Evolutionary conservation across 2,888 invertebrate genomes (phyloP).

Genomic region (Thymelicus sylvestris): DNA sequence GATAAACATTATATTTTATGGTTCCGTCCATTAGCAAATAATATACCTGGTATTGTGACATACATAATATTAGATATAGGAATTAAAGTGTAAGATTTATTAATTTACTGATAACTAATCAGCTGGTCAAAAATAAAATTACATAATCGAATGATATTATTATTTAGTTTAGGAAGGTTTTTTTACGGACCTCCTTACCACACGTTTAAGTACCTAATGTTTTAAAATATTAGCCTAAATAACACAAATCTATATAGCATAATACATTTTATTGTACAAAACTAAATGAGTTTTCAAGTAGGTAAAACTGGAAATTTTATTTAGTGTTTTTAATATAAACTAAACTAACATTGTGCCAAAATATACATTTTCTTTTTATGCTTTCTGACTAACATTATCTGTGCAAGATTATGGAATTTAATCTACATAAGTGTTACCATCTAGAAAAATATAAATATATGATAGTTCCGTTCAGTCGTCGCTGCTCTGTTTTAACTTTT

Average conservation of each 20-base stretch:
- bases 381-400: slow-evolving; percentile 47
- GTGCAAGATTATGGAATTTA: slow-evolving; percentile 1
- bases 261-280: slow-evolving; percentile 22
- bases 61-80: slow-evolving; percentile 18
- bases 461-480: slow-evolving; percentile 13
- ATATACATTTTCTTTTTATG: slow-evolving; percentile 48
- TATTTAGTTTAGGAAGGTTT: slow-evolving; percentile 2
- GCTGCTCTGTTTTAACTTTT: slow-evolving; percentile 29
- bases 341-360: slow-evolving; percentile 69
- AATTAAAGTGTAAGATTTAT: slow-evolving; percentile 6
- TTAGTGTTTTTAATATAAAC: slow-evolving; percentile 40
- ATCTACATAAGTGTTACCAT: slow-evolving; percentile 29
- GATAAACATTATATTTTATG: neutral
- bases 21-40: slow-evolving; percentile 36
- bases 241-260: neutral
- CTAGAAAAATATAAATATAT: slow-evolving; percentile 27
- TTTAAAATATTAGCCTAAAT: slow-evolving; percentile 17
- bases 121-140: slow-evolving; percentile 30
- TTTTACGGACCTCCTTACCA: slow-evolving; percentile 8
- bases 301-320: neutral
- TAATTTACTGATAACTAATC: slow-evolving; percentile 27
- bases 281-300: neutral
- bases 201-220: slow-evolving; percentile 8
- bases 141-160: slow-evolving; percentile 13
- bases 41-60: slow-evolving; percentile 37